Percentiles rank a stretch among this genome's conserved stretches.
Conservation (phyloP, 2,113 vertebrate genomes). For the Eleginops maclovinus region DNA sequence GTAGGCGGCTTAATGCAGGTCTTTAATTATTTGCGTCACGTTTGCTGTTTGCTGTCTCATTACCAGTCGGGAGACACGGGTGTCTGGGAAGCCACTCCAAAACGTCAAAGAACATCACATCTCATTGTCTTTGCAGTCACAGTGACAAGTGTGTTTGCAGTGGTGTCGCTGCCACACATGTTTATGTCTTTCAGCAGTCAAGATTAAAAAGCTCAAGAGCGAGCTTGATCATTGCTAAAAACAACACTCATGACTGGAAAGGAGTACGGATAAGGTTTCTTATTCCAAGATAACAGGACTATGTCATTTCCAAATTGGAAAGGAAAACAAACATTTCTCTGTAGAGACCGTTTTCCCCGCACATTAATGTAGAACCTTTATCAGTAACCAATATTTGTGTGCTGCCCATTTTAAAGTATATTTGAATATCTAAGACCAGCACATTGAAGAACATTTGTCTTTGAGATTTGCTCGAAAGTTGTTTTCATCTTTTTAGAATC, state of each 20-base stretch:
- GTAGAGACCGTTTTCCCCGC: background rate
- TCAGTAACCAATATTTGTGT: background rate
- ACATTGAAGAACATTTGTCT: conserved; percentile 12
- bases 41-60: conserved; percentile 62
- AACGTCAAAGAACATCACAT: conserved; percentile 46
- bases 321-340: conserved; percentile 22
- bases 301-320: conserved; percentile 30
- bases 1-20: conserved; percentile 78
- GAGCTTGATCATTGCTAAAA: conserved; percentile 6
- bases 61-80: conserved; percentile 55
- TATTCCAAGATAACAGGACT: conserved; percentile 7
- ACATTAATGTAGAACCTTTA: conserved; percentile 5
- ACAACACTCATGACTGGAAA: background rate
- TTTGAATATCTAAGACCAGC: conserved; percentile 33
- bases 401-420: background rate
- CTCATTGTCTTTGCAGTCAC: conserved; percentile 59
- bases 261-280: conserved; percentile 19
- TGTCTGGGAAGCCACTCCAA: conserved; percentile 56
- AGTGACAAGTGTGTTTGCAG: conserved; percentile 64
- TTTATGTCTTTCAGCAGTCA: conserved; percentile 27
- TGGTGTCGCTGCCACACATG: conserved; percentile 10
- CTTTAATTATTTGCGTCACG: conserved; percentile 40
- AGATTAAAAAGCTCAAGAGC: conserved; percentile 40
- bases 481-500: conserved; percentile 6
- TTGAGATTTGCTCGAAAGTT: conserved; percentile 26